Conservation (phyloP, 2,888 invertebrate species). For the Limenitis camilla region DNA sequence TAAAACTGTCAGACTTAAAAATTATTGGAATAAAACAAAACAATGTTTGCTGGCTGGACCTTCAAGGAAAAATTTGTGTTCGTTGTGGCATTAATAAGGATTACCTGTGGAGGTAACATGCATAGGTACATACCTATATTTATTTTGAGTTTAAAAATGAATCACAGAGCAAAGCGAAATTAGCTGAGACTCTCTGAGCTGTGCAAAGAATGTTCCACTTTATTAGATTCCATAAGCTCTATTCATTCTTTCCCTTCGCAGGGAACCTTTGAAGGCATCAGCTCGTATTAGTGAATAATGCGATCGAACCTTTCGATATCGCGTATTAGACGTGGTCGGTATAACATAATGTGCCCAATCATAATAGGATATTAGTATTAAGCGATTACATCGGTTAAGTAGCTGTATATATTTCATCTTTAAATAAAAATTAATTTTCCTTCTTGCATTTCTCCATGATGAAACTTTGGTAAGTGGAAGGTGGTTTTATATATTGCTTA, state of each 20-base stretch:
- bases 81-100: too few species aligned
- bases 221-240: constrained; percentile 71
- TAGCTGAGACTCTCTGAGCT: constrained; percentile 44
- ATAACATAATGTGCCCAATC: constrained; percentile 53
- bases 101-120: too few species aligned
- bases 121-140: background rate
- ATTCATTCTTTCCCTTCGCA: constrained; percentile 64
- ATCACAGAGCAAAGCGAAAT: constrained; percentile 39
- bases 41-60: too few species aligned
- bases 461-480: too few species aligned
- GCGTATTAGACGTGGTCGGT: constrained; percentile 52
- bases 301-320: constrained; percentile 62
- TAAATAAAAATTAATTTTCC: background rate
- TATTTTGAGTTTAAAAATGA: constrained; percentile 11
- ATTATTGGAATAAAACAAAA: too few species aligned
- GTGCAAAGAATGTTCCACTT: constrained; percentile 60
- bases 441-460: too few species aligned
- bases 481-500: too few species aligned
- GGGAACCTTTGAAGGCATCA: constrained; percentile 58
- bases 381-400: constrained; percentile 41
- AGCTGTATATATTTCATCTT: background rate
- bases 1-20: too few species aligned
- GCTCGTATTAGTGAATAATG: constrained; percentile 67
- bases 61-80: too few species aligned
- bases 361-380: constrained; percentile 59